Evolutionary conservation across 2,888 invertebrate genomes (phyloP), one percentile per base, ranked within the genome.

Genomic region (Drosophila acutilabella): DNA sequence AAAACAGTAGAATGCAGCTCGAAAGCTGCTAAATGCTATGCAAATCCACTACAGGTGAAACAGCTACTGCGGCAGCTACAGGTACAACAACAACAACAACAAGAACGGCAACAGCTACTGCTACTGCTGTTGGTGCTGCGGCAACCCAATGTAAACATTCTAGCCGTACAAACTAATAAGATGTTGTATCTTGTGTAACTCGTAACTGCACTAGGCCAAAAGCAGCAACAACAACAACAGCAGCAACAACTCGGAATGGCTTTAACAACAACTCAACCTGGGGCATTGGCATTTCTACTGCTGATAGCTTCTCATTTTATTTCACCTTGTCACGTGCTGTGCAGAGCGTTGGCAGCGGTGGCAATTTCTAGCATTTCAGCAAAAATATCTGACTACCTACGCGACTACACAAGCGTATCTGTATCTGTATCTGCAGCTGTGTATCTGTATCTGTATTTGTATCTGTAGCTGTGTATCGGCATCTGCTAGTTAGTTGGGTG

Each of bases 351-450:
- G 83, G 77, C 69, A 88, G 78, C 87, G 67, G 86, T 82, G 84
- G 87, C 89, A 86, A 86, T 83, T 88, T 83, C 84, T 81, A 86
- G 89, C 84, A 88, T 88, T 87, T 83, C 84, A 83, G 87, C 78
- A 71, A 88, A 86, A 82, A 83, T 79, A 78, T 88, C 82, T 81
- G 67, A 67, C 82, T 88, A 88, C 82, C 82, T 83, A 83, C 89
- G 88, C 82, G 64, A 68, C 36, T 36, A 13, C 13, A 36, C 13
- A 11, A 8, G 14, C 23, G 26, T 54, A 62, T 54, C 56, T 52
- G 30, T 53, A 40, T n/a, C 18, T 48, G 38, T 52, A 50, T 23
- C 18, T 59, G 23, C 50, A 14, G 30, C 18, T 73, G 42, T 60
- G 23, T 51, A 23, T 60, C 40, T 48, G 38, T 52, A 50, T 23